Evolutionary conservation across 2,113 vertebrate genomes (phyloP).

Genomic region (Riparia riparia): DNA sequence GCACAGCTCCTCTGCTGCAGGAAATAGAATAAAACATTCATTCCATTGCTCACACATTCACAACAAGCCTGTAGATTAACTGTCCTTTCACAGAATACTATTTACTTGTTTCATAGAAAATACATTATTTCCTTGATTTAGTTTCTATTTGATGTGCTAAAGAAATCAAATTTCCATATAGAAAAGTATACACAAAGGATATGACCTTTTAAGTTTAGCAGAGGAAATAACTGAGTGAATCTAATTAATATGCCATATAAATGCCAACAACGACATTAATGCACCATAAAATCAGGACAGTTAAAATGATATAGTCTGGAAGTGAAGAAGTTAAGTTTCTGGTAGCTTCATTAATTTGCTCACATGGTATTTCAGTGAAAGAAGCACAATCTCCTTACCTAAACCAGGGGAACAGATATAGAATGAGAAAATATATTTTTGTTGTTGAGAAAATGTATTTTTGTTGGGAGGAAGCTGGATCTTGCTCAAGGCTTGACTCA

Average conservation of each 20-base stretch:
- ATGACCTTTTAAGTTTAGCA: slow-evolving; percentile 69
- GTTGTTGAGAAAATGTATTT: background rate
- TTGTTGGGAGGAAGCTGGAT: background rate
- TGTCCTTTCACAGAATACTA: slow-evolving; percentile 23
- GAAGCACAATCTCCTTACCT: background rate
- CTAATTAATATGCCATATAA: slow-evolving; percentile 64
- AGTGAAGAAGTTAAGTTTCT: slow-evolving; percentile 63
- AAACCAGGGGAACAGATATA: background rate
- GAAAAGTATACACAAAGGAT: slow-evolving; percentile 54
- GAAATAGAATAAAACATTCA: slow-evolving; percentile 15
- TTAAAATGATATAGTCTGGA: slow-evolving; percentile 59
- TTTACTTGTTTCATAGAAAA: slow-evolving; percentile 29
- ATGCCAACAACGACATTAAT: slow-evolving; percentile 61
- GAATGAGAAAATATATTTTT: background rate
- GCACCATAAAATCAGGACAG: slow-evolving; percentile 46
- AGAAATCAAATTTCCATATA: slow-evolving; percentile 58
- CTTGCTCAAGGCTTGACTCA: background rate
- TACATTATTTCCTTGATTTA: slow-evolving; percentile 40
- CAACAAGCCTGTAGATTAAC: slow-evolving; percentile 43
- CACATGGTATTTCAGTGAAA: background rate
- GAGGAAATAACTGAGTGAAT: slow-evolving; percentile 49
- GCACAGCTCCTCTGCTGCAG: background rate
- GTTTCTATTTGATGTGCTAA: slow-evolving; percentile 42
- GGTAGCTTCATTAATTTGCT: slow-evolving; percentile 44
- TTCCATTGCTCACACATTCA: background rate